These are phyloP conservation scores for Alligator mississippiensis DNA, from an alignment of 2,113 vertebrate species.

Conservation along the genomic window DNA sequence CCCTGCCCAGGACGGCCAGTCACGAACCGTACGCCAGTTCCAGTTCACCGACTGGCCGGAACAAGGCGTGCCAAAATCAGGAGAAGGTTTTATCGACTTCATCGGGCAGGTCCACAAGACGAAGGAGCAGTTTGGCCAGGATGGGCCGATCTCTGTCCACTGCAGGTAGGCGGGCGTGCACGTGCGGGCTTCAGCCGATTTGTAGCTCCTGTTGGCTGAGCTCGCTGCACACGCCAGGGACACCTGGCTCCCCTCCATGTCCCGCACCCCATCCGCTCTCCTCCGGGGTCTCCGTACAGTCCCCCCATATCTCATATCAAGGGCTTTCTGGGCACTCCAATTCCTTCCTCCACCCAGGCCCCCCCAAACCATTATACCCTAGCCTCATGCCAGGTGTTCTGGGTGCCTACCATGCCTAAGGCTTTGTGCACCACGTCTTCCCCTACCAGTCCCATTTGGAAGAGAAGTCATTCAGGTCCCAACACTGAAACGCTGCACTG, in stretches of 20 bases:
- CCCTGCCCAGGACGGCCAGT: conserved; percentile 91
- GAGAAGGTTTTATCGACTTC: conserved; percentile 98
- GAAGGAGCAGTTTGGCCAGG: conserved; percentile 99
- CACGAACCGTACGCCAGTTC: conserved; percentile 96
- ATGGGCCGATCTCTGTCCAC: conserved; percentile 97
- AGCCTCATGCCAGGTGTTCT: too few relatives aligned
- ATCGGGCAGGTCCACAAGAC: conserved; percentile 99
- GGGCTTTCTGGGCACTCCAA: too few relatives aligned
- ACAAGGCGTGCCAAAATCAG: conserved; percentile 96
- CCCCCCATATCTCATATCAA: too few relatives aligned
- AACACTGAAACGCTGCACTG: too few relatives aligned
- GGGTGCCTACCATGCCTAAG: too few relatives aligned
- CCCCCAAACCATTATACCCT: too few relatives aligned
- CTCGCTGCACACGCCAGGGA: neutral
- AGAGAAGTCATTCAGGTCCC: too few relatives aligned
- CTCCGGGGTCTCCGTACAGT: too few relatives aligned
- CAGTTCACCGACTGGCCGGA: conserved; percentile 99
- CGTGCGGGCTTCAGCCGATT: fast-evolving
- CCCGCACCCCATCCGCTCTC: neutral
- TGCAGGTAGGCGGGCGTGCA: conserved; percentile 84
- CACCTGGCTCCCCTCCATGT: neutral
- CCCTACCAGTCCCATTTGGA: neutral
- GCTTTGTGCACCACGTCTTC: neutral
- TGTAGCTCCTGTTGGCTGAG: neutral
- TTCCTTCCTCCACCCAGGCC: too few relatives aligned